Evolutionary conservation across 1,140 invertebrate species (phyloP).

Genomic region (Bombyx mori): DNA sequence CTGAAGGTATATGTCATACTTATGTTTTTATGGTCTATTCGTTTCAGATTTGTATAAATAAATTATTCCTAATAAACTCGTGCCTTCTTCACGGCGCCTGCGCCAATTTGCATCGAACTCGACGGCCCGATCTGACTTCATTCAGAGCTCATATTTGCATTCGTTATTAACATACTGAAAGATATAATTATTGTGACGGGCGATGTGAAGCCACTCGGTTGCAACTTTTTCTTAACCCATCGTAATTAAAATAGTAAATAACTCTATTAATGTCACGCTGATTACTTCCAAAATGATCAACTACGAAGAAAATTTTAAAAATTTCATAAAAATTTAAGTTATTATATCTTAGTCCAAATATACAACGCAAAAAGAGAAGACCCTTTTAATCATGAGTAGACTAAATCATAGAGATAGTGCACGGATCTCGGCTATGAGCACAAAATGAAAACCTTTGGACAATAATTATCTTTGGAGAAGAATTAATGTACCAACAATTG

Average conservation of each 20-base stretch:
- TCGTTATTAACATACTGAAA: slow-evolving; percentile 48
- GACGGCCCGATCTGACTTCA: slow-evolving; percentile 2
- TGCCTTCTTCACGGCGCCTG: slow-evolving; percentile 35
- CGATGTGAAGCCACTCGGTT: slow-evolving; percentile 24
- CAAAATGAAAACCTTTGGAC: no score
- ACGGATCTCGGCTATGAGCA: no score
- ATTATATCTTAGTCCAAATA: no score
- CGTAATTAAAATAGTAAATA: slow-evolving; percentile 23
- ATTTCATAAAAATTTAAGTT: no score
- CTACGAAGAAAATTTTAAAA: no score
- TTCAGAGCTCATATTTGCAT: slow-evolving; percentile 44
- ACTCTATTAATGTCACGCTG: no score
- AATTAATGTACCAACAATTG: no score
- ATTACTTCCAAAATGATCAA: no score
- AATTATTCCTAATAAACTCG: neutral
- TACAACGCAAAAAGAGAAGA: no score
- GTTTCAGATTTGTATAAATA: neutral
- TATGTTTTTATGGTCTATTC: neutral
- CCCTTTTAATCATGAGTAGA: no score
- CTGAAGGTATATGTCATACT: neutral
- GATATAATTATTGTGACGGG: slow-evolving; percentile 59
- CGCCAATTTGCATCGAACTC: slow-evolving; percentile 1
- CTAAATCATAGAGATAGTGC: no score
- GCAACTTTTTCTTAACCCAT: slow-evolving; percentile 26
- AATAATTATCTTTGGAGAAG: no score